phyloP scores from a whole-genome alignment of 2,797 vertebrate species.

The Hirundo rustica region DNA sequence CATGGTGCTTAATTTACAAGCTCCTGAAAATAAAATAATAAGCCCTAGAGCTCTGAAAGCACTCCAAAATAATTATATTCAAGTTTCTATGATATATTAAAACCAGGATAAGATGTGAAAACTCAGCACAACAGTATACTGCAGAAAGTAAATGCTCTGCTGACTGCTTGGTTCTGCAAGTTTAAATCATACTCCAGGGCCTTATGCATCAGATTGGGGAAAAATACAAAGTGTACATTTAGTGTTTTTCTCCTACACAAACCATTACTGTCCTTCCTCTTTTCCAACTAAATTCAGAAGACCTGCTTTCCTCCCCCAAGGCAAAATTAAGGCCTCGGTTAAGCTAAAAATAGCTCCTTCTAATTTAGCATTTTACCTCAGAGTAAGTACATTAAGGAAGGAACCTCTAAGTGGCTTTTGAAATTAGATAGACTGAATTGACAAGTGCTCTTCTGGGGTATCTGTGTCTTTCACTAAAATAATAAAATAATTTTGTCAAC shows the following conservation, averaged over 20 bases:
- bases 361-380: constrained; percentile 1
- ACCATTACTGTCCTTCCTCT: neutral
- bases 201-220: neutral
- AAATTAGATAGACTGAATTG: neutral
- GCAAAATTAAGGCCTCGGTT: neutral
- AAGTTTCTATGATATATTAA: neutral
- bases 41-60: neutral
- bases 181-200: neutral
- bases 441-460: neutral
- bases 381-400: neutral
- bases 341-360: constrained; percentile 2
- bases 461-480: neutral
- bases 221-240: neutral
- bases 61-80: neutral
- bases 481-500: neutral
- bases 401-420: neutral
- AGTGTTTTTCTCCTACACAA: neutral
- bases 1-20: neutral
- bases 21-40: neutral
- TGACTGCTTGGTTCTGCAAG: neutral
- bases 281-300: neutral
- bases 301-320: neutral
- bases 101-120: neutral
- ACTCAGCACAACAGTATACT: neutral
- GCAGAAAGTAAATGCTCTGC: neutral